Evolutionary conservation across 1,140 invertebrate genomes (phyloP), one percentile per base, ranked within the genome.

Genomic region (Drosophila biarmipes): DNA sequence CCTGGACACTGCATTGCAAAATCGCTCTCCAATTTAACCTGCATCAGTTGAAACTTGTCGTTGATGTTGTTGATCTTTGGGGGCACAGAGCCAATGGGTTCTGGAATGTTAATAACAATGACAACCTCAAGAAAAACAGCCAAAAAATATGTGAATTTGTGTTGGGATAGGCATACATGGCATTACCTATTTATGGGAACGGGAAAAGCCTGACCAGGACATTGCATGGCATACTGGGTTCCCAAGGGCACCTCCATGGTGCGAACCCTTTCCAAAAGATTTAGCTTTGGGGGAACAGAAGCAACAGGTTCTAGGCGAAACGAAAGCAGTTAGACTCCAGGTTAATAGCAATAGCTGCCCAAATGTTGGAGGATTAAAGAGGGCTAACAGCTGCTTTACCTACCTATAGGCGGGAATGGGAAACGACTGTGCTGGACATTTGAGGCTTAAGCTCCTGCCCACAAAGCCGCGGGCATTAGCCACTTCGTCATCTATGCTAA

Each of bases 401-500:
- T 93, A 95, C 94, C 94, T 94, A 92, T 93, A 93, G 46, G 92
- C 78, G 67, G 94, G 94, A 87, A 94, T 93, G 58, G 95, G 95
- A 91, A 93, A 95, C 48, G 94, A 94, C 92, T 95, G 94, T 21
- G 94, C 94, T 24, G 94, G 95, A 92, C 95, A 95, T 46, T 94
- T 92, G 42, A 95, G 90, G 61, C 95, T 94, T 35, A 94, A 92
- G 34, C 86, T 92, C 51, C 92, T 73, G 15, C 80, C 91, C 34
- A 77, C 64, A 61, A 71, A 72, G 3, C 42, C 73, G 0, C 85
- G 92, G 74, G 95, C 94, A 57, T 94, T 95, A 73, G 95, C 94
- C 93, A 95, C 95, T 91, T 95, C 94, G 90, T 96, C 95, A 62
- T 95, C 95, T 61, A 95, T 94, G 54, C 95, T 95, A 91, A 97